Evolutionary conservation across 2,888 invertebrate genomes (phyloP), one percentile per base, ranked within the genome.

Genomic region (Chalcosyrphus nemorum): DNA sequence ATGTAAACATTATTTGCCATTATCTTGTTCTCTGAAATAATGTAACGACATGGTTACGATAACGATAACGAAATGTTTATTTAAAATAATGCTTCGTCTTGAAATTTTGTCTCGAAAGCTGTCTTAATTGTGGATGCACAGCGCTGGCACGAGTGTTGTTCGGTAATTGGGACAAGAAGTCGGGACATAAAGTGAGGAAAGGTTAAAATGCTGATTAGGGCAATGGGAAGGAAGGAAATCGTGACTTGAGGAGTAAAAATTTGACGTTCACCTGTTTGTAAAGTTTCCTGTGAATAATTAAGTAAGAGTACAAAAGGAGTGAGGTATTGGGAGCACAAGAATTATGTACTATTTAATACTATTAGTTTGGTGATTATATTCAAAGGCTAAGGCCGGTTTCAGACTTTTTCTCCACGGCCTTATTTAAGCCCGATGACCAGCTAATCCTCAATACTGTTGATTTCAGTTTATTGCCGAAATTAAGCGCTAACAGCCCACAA

Each of bases 1-100:
- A 68, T 84, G 78, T 74, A 61, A 84, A 74, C 74, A 84, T 84
- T 78, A 74, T 84, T 80, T 70, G 74, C 41, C 70, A 70, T 81
- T 81, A 81, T 81, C 66, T 81, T 75, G 68, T 81, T 68, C 15
- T 43, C 13, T n/a, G 17, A 29, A 65, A 77, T 82, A 82, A 77
- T 77, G 76, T 56, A 72, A 82, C 77, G 71, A 82, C 71, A 63
- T 71, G 81, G 61, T 56, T 52, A 61, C 13, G 29, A 38, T 61
- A 27, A 41, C 29, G 29, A n/a, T 41, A 61, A 47, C 47, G 68
- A 68, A 65, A 81, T 81, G 63, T 68, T 70, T 63, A 70, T 70
- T 81, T 61, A 70, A 47, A 56, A 70, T 52, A 70, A 17, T 35
- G 35, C 29, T 13, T 50, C 45, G 63, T 43, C 57, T 45, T 43